Conservation (phyloP, 2,113 vertebrate genomes). For the Ia io region DNA sequence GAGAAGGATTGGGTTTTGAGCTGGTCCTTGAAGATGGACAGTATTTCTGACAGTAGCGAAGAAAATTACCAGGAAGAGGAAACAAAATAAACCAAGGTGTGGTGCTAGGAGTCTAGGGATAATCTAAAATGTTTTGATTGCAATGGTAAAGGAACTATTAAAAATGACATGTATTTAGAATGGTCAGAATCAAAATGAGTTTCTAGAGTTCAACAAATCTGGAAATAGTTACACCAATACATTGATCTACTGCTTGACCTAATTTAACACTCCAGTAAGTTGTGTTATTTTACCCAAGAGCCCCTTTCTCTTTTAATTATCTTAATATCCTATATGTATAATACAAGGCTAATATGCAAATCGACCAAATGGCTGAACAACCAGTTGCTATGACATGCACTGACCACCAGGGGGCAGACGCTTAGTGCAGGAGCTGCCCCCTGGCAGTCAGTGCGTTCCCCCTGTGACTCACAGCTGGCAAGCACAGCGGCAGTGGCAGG, state of each 20-base stretch:
- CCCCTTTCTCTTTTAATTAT: background rate
- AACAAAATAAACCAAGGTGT: background rate
- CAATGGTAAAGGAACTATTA: background rate
- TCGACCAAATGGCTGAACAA: no score
- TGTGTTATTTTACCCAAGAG: background rate
- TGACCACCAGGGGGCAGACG: no score
- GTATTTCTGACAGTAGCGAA: background rate
- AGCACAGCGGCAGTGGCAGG: no score
- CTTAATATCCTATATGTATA: no score
- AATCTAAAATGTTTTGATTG: constrained; percentile 4
- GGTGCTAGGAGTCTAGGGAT: background rate
- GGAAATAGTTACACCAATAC: background rate
- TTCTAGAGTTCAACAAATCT: background rate
- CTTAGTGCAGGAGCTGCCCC: no score
- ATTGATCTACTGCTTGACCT: background rate
- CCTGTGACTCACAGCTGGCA: no score
- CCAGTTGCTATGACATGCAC: no score
- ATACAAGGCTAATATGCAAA: no score
- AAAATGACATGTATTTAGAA: background rate
- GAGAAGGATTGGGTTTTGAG: background rate
- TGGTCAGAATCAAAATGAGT: background rate
- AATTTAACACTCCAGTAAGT: background rate
- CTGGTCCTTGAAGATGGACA: background rate
- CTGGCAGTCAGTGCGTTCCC: no score
- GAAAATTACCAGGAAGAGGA: background rate